Conservation (phyloP, 2,888 invertebrate genomes). For the Caenorhabditis wallacei region DNA sequence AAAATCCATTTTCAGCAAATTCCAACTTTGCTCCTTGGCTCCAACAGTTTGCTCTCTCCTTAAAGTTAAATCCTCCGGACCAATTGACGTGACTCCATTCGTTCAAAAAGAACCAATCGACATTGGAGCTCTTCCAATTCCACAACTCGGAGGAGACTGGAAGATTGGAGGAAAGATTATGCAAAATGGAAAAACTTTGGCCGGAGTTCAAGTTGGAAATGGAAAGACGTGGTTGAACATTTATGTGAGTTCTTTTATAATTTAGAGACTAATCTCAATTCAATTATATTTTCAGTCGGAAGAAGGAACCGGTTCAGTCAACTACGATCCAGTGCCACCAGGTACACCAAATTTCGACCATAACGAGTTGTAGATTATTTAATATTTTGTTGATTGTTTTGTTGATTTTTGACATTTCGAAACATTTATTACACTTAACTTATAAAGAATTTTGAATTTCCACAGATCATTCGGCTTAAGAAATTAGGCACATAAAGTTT, state of each 20-base stretch:
- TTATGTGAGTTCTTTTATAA: conserved; percentile 45
- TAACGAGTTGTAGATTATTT: conserved; percentile 48
- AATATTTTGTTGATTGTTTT: conserved; percentile 17
- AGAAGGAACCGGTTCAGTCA: conserved; percentile 52
- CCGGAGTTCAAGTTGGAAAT: conserved; percentile 71
- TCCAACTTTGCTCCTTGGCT: conserved; percentile 70
- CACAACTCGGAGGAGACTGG: conserved; percentile 76
- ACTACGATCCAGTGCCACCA: conserved; percentile 65
- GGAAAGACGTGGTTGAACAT: conserved; percentile 71
- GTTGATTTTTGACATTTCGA: conserved; percentile 17
- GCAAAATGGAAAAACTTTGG: conserved; percentile 66
- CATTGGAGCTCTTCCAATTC: conserved; percentile 75
- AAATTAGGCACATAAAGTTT: conserved; percentile 7
- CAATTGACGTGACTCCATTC: conserved; percentile 69
- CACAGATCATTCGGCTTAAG: conserved; percentile 13
- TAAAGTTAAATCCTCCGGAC: conserved; percentile 57
- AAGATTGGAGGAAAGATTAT: conserved; percentile 68
- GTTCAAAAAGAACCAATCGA: conserved; percentile 72
- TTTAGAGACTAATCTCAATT: neutral
- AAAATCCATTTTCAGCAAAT: conserved; percentile 65
- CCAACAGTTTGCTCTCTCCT: conserved; percentile 69
- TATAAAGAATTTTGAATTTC: neutral
- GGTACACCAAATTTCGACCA: conserved; percentile 45
- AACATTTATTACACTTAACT: conserved; percentile 8
- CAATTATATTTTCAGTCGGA: conserved; percentile 55